These are phyloP conservation scores for Octopus sinensis DNA, from an alignment of 1,140 invertebrate species.

Conservation along the genomic window DNA sequence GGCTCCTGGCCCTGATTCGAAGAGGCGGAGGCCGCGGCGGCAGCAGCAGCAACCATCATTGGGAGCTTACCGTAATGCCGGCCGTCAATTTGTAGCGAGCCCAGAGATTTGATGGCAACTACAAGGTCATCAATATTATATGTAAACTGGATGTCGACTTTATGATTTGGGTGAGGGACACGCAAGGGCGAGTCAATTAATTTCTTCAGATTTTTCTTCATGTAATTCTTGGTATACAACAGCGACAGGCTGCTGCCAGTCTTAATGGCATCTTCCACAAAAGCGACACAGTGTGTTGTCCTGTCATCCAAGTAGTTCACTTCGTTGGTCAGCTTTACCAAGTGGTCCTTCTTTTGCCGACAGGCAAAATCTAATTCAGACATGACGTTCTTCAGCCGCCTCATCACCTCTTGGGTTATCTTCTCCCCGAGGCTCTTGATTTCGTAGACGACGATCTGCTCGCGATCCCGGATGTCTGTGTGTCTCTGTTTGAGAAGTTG, in stretches of 20 bases:
- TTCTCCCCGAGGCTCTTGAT: slow-evolving; percentile 22
- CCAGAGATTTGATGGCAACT: slow-evolving; percentile 40
- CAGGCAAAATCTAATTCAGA: slow-evolving; percentile 78
- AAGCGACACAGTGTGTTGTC: slow-evolving; percentile 77
- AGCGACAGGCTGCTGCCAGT: slow-evolving; percentile 77
- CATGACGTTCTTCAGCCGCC: slow-evolving; percentile 72
- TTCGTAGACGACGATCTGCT: slow-evolving; percentile 74
- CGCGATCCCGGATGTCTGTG: slow-evolving; percentile 76
- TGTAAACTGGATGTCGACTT: slow-evolving; percentile 45
- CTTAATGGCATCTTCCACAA: slow-evolving; percentile 74
- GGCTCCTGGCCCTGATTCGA: too few relatives aligned
- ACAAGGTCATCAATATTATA: slow-evolving; percentile 38
- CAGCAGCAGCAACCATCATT: neutral
- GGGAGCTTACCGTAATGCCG: slow-evolving; percentile 21
- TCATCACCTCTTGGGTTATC: slow-evolving; percentile 15
- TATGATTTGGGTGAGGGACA: slow-evolving; percentile 47
- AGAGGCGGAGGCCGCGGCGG: neutral
- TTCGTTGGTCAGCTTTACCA: slow-evolving; percentile 73
- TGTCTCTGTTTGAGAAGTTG: slow-evolving; percentile 81
- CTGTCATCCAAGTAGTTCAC: slow-evolving; percentile 30
- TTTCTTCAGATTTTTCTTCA: slow-evolving; percentile 33
- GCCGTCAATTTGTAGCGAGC: slow-evolving; percentile 43
- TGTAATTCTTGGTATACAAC: slow-evolving; percentile 75
- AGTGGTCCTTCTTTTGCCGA: slow-evolving; percentile 76
- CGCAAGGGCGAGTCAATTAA: slow-evolving; percentile 39